A percentile compares a stretch with the other conserved stretches of the same genome.
phyloP scores from a whole-genome alignment of 2,113 vertebrate genomes.

The Fulica atra region DNA sequence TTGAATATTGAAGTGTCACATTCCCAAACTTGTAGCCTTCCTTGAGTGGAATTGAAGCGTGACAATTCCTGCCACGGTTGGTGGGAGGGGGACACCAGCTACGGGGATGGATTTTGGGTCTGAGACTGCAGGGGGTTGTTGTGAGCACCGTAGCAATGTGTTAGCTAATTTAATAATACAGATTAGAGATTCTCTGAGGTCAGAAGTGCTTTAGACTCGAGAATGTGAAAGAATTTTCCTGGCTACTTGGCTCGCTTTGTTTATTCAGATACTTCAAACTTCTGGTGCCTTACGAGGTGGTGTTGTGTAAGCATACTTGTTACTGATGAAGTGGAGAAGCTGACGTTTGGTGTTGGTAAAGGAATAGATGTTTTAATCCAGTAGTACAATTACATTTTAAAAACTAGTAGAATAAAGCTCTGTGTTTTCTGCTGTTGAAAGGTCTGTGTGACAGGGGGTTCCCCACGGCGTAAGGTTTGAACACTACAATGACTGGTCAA shows the following conservation, averaged over 20 bases:
- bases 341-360: background rate
- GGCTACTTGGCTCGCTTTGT: background rate
- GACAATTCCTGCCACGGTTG: background rate
- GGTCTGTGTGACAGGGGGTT: background rate
- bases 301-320: background rate
- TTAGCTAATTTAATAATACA: background rate
- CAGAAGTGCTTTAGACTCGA: background rate
- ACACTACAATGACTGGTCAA: background rate
- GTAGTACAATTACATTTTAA: background rate
- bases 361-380: background rate
- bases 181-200: background rate
- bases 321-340: background rate
- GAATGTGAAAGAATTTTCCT: background rate
- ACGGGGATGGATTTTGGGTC: background rate
- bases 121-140: background rate
- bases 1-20: background rate
- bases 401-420: accelerated
- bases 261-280: background rate
- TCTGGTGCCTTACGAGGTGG: background rate
- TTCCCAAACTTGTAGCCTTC: background rate
- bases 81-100: background rate
- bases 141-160: background rate
- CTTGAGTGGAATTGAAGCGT: background rate
- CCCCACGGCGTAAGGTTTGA: background rate
- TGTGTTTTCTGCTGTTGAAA: background rate